Evolutionary conservation across 2,888 invertebrate genomes (phyloP).

Genomic region (Crocallis elinguaria): DNA sequence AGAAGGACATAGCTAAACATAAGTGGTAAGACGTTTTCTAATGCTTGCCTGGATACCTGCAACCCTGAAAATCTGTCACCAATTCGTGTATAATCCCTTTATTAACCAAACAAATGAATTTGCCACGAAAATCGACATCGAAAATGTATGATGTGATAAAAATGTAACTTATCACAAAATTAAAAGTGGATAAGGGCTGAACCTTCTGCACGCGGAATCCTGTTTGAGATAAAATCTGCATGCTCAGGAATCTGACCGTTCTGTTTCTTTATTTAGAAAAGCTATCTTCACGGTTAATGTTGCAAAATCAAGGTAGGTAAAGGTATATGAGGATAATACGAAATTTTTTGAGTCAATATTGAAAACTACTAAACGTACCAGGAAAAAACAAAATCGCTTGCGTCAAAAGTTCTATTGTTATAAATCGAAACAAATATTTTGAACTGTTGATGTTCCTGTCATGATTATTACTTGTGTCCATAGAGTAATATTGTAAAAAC

Average conservation of each 20-base stretch:
- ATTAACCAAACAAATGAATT: conserved; percentile 12
- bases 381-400: not conserved
- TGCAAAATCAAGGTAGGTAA: not conserved
- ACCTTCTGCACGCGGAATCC: conserved; percentile 32
- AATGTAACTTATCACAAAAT: conserved; percentile 25
- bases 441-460: not conserved
- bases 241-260: conserved; percentile 16
- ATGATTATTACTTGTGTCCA: not conserved
- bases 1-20: too few species aligned
- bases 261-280: conserved; percentile 23
- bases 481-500: not conserved
- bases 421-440: not conserved
- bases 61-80: too few species aligned
- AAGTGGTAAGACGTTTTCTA: too few species aligned
- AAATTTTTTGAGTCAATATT: conserved; percentile 1
- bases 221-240: conserved; percentile 25
- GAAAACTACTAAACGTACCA: not conserved
- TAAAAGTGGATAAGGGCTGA: conserved; percentile 29
- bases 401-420: not conserved
- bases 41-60: too few species aligned
- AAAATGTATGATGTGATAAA: conserved; percentile 20
- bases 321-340: conserved; percentile 5
- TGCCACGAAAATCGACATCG: not conserved
- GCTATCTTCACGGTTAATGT: not conserved
- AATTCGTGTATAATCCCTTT: too few species aligned